Percentiles rank a stretch among this genome's conserved stretches.
Evolutionary conservation across 2,113 vertebrate genomes (phyloP).

Genomic region (Forbesichthys papilliferus): DNA sequence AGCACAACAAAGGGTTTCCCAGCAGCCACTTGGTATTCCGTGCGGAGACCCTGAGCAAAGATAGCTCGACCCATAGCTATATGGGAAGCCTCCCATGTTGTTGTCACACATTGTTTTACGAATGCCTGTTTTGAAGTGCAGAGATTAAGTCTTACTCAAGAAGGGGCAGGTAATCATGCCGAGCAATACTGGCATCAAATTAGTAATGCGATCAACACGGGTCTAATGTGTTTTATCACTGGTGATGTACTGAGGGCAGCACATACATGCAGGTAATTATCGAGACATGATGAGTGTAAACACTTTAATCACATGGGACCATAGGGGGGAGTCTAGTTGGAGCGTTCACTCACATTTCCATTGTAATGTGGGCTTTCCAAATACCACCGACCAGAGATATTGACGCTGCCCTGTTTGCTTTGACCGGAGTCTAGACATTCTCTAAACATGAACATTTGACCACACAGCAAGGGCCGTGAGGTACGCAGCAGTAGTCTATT

Average conservation of each 20-base stretch:
- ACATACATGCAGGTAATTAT: conserved; percentile 73
- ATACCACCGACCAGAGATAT: conserved; percentile 19
- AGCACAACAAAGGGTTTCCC: conserved; percentile 74
- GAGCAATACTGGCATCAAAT: conserved; percentile 62
- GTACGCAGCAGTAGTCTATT: conserved; percentile 3
- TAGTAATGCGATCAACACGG: conserved; percentile 51
- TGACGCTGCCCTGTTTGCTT: conserved; percentile 29
- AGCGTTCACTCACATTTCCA: conserved; percentile 19
- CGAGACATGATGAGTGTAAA: conserved; percentile 64
- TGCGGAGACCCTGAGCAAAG: conserved; percentile 61
- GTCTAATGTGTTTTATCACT: conserved; percentile 48
- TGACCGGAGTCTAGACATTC: conserved; percentile 20
- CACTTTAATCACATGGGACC: conserved; percentile 24
- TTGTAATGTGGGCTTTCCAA: conserved; percentile 22
- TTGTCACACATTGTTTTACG: conserved; percentile 62
- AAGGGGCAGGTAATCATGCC: conserved; percentile 53
- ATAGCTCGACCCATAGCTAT: conserved; percentile 52
- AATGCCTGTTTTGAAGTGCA: conserved; percentile 65
- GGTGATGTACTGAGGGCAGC: conserved; percentile 37
- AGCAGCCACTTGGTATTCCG: conserved; percentile 70
- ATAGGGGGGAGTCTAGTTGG: conserved; percentile 49
- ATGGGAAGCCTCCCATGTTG: conserved; percentile 33
- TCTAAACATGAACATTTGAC: conserved; percentile 37
- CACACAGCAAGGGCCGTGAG: background rate
- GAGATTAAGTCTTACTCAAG: conserved; percentile 57